Base-by-base conservation (phyloP, 2,888 invertebrate species). In the Alviniconcha strummeri region DNA sequence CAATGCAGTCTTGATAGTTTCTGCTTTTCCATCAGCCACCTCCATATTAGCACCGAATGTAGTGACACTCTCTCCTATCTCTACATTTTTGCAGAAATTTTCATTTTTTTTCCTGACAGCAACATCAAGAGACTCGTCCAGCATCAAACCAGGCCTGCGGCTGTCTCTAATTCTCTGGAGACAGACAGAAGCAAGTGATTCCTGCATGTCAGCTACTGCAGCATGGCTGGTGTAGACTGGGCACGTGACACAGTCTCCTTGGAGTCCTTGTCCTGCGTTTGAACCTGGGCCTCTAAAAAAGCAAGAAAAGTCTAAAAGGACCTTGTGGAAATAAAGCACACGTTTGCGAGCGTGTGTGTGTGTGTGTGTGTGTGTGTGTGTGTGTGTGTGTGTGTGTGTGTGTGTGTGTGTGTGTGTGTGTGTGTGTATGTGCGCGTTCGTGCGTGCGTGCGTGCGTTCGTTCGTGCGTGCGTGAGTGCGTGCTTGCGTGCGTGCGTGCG, bases 351-450 rank as follows among this genome's bases (percentile, higher is more conserved):
- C 5, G 17, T 69, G n/a, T 69, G 17, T 69, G n/a, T 69, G 17
- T 69, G n/a, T 69, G 17, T 69, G n/a, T 69, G 13, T 67, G 36
- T 80, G 13, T 67, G 19, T 80, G 36, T 67, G 67, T 80, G 9
- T 80, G 13, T 80, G 60, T 80, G 36, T 80, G n/a, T 80, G 67
- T 80, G 13, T 80, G 36, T 80, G 36, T 80, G 36, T 80, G 13
- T 80, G 36, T 80, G 13, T 80, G 17, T 69, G n/a, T 69, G 17
- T 69, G n/a, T 69, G 17, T 69, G n/a, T 69, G 13, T 67, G 36
- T 80, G 13, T 67, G 19, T 80, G 36, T 67, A 9, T 80, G 9
- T 80, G 13, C 67, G 60, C 67, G 36, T 80, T 2, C 67, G 67
- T 80, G 13, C 67, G 36, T 80, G 36, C 67, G 36, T 80, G 13